Evolutionary conservation across 2,113 vertebrate genomes (phyloP).

Genomic region (Fulmarus glacialis): DNA sequence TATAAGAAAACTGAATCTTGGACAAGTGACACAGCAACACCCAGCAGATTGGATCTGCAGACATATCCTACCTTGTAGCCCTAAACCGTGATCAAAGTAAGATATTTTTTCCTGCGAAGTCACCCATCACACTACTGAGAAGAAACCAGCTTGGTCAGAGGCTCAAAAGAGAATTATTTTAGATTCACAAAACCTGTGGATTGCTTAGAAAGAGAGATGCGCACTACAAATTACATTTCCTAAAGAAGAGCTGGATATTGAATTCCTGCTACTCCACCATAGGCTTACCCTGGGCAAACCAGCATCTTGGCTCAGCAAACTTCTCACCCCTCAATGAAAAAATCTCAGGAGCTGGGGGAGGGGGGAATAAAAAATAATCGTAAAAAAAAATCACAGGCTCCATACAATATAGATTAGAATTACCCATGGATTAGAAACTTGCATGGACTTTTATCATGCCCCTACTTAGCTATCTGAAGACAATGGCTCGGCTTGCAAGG

Average conservation of each 20-base stretch:
- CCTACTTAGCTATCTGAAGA: neutral
- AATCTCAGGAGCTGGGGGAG: neutral
- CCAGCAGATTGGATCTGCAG: neutral
- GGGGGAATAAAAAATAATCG: neutral
- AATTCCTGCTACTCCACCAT: neutral
- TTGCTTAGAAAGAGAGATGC: neutral
- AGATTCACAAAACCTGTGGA: neutral
- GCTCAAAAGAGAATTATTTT: neutral
- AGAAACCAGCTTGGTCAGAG: neutral
- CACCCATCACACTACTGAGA: neutral
- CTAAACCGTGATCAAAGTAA: neutral
- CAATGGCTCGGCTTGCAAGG: neutral
- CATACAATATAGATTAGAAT: neutral
- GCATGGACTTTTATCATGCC: neutral
- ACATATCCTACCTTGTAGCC: neutral
- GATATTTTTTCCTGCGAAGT: neutral
- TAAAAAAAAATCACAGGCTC: neutral
- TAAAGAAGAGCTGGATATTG: neutral
- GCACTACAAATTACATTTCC: neutral
- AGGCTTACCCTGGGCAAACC: neutral
- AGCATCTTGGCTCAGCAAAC: neutral
- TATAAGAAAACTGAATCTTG: neutral
- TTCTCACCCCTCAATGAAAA: neutral
- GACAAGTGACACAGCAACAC: neutral
- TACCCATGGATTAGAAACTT: neutral